Evolutionary conservation across 2,797 vertebrate species (phyloP).

Genomic region (Poeciliopsis presidionis): DNA sequence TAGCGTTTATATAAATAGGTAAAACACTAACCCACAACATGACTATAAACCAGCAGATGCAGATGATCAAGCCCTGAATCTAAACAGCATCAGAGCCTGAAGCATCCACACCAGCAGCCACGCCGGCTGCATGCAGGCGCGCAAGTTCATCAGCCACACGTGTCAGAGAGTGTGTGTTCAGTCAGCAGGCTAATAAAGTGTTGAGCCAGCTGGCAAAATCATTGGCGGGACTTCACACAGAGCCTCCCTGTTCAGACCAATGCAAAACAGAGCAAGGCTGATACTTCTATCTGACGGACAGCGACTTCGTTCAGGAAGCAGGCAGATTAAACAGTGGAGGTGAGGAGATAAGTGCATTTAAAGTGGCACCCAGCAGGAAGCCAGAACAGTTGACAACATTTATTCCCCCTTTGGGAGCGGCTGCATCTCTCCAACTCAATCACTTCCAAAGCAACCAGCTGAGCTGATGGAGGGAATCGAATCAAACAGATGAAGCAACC

Average conservation of each 20-base stretch:
- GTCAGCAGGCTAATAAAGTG: slow-evolving; percentile 28
- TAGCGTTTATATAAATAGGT: neutral
- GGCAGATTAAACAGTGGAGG: slow-evolving; percentile 17
- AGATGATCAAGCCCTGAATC: neutral
- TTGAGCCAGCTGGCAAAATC: slow-evolving; percentile 25
- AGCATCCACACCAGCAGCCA: neutral
- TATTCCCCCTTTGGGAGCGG: neutral
- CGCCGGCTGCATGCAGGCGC: neutral
- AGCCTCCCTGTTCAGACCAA: neutral
- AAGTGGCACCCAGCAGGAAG: neutral
- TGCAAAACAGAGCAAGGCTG: slow-evolving; percentile 23
- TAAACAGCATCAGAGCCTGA: neutral
- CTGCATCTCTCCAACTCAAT: neutral
- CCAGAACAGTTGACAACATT: neutral
- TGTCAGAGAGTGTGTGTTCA: slow-evolving; percentile 14
- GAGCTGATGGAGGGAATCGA: neutral
- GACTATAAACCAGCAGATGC: neutral
- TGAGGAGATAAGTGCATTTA: slow-evolving; percentile 12
- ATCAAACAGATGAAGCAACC: neutral
- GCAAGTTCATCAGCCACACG: slow-evolving; percentile 9
- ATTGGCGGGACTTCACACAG: slow-evolving; percentile 46
- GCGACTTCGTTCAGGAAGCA: slow-evolving; percentile 21
- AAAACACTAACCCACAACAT: neutral
- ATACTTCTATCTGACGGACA: neutral
- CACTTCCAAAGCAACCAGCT: neutral